These are phyloP conservation scores for Danio kyathit DNA, from an alignment of 2,797 vertebrate species.

Conservation along the genomic window DNA sequence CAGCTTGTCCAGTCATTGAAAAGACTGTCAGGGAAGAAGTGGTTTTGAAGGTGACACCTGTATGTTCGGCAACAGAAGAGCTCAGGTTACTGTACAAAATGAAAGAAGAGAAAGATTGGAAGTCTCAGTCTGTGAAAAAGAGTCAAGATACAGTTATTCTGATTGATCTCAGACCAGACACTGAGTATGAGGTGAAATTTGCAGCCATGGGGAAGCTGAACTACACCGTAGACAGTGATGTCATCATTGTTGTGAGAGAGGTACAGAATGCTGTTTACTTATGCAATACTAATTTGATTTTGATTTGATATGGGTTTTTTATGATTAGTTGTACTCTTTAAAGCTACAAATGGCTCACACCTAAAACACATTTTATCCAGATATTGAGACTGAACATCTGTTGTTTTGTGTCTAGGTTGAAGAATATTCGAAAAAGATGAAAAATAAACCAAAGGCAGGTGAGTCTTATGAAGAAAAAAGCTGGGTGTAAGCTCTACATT, in stretches of 20 bases:
- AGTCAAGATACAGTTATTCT: slow-evolving; percentile 52
- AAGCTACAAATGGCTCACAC: too few species aligned
- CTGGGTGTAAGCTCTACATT: too few species aligned
- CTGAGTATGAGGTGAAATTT: slow-evolving; percentile 66
- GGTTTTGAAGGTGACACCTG: not conserved
- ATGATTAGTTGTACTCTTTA: too few species aligned
- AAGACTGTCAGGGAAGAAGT: not conserved
- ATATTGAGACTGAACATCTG: too few species aligned
- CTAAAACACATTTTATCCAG: too few species aligned
- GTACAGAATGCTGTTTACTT: too few species aligned
- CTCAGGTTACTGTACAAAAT: slow-evolving; percentile 46
- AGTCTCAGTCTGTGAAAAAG: not conserved
- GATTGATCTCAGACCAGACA: slow-evolving; percentile 55
- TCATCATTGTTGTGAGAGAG: not conserved
- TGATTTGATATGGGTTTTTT: too few species aligned
- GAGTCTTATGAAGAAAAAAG: too few species aligned
- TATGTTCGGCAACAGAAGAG: slow-evolving; percentile 10
- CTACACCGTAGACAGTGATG: not conserved
- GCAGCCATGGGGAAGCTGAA: slow-evolving; percentile 54
- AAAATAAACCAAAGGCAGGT: too few species aligned
- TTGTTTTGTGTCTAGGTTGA: too few species aligned
- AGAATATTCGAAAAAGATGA: too few species aligned
- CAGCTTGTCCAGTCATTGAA: not conserved
- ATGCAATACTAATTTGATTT: too few species aligned
- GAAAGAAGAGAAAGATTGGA: slow-evolving; percentile 31